A percentile compares a stretch with the other conserved stretches of the same genome.
Conservation (phyloP, 2,113 vertebrate species). For the Carlito syrichta region DNA sequence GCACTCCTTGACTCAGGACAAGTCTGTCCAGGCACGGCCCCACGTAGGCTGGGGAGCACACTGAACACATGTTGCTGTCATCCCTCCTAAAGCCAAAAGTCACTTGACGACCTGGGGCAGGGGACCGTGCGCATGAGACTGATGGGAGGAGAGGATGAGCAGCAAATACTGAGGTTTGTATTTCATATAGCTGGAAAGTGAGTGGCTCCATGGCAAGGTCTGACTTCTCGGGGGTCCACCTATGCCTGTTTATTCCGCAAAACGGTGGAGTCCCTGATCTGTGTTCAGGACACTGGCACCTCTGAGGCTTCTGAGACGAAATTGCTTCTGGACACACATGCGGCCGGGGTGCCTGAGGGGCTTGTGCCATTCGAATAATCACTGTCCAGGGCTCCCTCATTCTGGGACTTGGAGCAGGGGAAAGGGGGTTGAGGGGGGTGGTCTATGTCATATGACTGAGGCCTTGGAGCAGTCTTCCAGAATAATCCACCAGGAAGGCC, state of each 20-base stretch:
- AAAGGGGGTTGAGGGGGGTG: accelerated
- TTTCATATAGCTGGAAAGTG: no score
- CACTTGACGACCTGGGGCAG: no score
- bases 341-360: background rate
- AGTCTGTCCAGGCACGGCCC: background rate
- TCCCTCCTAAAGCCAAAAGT: no score
- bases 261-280: background rate
- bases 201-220: background rate
- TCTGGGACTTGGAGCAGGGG: background rate
- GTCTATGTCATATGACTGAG: background rate
- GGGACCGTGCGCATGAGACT: background rate
- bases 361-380: background rate
- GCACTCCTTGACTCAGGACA: background rate
- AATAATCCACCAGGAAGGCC: background rate
- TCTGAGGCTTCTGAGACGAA: background rate
- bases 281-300: no score
- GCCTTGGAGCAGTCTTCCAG: background rate
- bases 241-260: background rate
- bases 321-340: background rate
- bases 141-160: no score
- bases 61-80: no score
- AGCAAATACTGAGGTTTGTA: no score
- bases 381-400: background rate
- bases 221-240: background rate
- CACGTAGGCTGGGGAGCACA: background rate